Conservation (phyloP, 2,888 invertebrate species). For the Trichopria drosophilae region DNA sequence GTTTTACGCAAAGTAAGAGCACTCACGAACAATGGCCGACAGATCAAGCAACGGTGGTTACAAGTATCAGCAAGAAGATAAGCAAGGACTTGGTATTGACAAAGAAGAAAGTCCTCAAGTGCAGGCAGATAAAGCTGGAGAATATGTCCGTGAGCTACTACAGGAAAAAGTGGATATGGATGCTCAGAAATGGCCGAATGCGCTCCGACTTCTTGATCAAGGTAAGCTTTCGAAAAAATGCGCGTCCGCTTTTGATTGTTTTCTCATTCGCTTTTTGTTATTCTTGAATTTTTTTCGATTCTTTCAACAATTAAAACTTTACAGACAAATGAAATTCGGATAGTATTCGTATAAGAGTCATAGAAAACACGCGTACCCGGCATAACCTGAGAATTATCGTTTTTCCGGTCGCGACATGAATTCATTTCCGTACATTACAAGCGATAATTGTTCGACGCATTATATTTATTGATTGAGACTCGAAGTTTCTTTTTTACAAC, state of each 20-base stretch:
- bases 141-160: slow-evolving; percentile 75
- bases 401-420: too few species aligned
- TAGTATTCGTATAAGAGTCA: too few species aligned
- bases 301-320: too few species aligned
- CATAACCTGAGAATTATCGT: too few species aligned
- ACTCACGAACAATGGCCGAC: slow-evolving; percentile 44
- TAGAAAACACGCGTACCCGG: too few species aligned
- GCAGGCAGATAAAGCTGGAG: slow-evolving; percentile 73
- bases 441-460: too few species aligned
- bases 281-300: too few species aligned
- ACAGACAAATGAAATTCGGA: too few species aligned
- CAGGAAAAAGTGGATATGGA: slow-evolving; percentile 71
- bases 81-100: slow-evolving; percentile 42
- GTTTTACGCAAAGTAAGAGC: background rate
- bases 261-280: background rate
- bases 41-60: slow-evolving; percentile 53
- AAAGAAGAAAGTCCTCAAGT: slow-evolving; percentile 64
- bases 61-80: slow-evolving; percentile 49
- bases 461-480: too few species aligned
- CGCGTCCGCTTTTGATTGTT: slow-evolving; percentile 1
- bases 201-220: slow-evolving; percentile 72
- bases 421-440: too few species aligned
- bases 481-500: too few species aligned
- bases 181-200: slow-evolving; percentile 67
- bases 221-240: slow-evolving; percentile 60